Evolutionary conservation across 1,140 invertebrate species (phyloP).

Genomic region (Drosophila lacertosa): DNA sequence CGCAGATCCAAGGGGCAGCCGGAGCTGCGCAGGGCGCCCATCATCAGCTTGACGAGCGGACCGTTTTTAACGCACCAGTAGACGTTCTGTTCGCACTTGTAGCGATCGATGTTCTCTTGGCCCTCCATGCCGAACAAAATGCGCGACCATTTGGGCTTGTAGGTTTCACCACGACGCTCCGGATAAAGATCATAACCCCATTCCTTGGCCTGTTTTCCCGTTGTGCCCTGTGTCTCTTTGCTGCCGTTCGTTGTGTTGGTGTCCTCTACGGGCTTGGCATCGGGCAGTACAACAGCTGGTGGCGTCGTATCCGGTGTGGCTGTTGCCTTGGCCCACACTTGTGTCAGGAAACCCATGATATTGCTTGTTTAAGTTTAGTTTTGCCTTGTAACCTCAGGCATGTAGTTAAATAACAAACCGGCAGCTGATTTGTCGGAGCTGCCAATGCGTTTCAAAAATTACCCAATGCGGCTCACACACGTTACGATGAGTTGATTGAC

Average conservation of each 20-base stretch:
- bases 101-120: conserved; percentile 88
- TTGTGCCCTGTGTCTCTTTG: background rate
- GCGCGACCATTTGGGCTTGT: conserved; percentile 85
- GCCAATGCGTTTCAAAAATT: conserved; percentile 25
- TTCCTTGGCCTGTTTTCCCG: conserved; percentile 58
- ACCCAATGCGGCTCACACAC: background rate
- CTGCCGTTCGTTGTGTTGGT: background rate
- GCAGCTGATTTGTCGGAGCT: conserved; percentile 62
- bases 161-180: conserved; percentile 88
- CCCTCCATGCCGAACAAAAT: conserved; percentile 87
- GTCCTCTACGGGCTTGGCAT: conserved; percentile 28
- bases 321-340: conserved; percentile 64
- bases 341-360: conserved; percentile 63
- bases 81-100: conserved; percentile 93
- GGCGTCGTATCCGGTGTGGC: background rate
- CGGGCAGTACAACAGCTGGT: background rate
- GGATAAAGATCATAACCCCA: conserved; percentile 95
- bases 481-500: background rate
- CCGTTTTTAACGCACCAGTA: conserved; percentile 89
- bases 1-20: conserved; percentile 93
- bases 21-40: conserved; percentile 92
- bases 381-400: background rate
- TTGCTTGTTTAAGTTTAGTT: conserved; percentile 14
- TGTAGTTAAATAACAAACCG: conserved; percentile 72
- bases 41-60: conserved; percentile 93